phyloP scores from a whole-genome alignment of 2,888 invertebrate species.

The Ametastegia equiseti region DNA sequence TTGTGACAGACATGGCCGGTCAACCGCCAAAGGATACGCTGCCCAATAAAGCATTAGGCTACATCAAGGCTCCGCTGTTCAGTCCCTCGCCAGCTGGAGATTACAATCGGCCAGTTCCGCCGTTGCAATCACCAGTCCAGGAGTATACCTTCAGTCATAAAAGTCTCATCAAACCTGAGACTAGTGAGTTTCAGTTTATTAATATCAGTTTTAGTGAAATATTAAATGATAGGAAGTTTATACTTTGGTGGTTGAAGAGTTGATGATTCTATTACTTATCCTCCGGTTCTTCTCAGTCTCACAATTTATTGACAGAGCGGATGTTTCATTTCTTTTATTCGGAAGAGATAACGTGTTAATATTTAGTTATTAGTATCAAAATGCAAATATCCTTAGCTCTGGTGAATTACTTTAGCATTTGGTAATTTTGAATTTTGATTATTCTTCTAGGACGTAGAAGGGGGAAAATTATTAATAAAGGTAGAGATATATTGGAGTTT shows the following conservation, averaged over 20 bases:
- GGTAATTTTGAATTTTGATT: constrained; percentile 43
- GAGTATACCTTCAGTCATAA: constrained; percentile 18
- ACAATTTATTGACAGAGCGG: constrained; percentile 17
- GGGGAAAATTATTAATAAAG: constrained; percentile 30
- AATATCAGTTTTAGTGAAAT: neutral
- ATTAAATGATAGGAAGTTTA: neutral
- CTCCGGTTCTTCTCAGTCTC: neutral
- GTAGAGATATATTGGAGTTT: constrained; percentile 24
- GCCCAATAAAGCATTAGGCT: neutral
- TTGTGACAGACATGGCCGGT: constrained; percentile 72
- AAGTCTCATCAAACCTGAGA: constrained; percentile 73
- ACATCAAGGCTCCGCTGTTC: constrained; percentile 61
- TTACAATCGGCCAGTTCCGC: constrained; percentile 35
- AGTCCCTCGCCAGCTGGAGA: constrained; percentile 59
- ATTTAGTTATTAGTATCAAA: neutral
- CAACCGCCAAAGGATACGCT: constrained; percentile 59
- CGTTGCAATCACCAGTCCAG: constrained; percentile 42
- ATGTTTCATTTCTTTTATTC: constrained; percentile 1
- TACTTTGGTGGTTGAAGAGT: neutral
- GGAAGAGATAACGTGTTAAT: neutral
- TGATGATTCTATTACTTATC: neutral
- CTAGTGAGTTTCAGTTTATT: constrained; percentile 65
- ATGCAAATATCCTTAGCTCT: neutral
- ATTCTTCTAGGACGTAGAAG: constrained; percentile 47
- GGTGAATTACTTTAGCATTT: constrained; percentile 8